Percentiles rank a stretch among this genome's conserved stretches.
These are phyloP conservation scores for Stegodyphus dumicola DNA, from an alignment of 1,140 invertebrate genomes.

Conservation along the genomic window DNA sequence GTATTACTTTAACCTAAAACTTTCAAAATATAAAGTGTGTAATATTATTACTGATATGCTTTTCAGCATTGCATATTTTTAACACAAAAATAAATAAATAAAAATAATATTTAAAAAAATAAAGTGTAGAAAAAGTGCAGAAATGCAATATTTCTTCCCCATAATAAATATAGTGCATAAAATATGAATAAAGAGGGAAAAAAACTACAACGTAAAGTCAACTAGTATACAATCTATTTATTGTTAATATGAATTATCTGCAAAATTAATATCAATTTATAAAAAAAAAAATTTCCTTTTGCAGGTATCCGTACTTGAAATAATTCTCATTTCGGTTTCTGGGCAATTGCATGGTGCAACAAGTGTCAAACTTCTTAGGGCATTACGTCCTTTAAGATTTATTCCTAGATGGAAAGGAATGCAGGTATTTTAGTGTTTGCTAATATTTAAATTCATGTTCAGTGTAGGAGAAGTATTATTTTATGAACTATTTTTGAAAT, in stretches of 20 bases:
- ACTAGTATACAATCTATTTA: neutral
- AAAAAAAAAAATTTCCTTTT: neutral
- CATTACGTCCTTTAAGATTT: conserved; percentile 18
- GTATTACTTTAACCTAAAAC: too few relatives aligned
- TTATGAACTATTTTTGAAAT: neutral
- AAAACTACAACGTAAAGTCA: too few relatives aligned
- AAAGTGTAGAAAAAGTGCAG: neutral
- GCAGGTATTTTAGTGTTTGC: neutral
- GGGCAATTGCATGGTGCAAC: neutral
- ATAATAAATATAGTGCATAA: neutral
- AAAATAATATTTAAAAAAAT: neutral
- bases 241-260: neutral
- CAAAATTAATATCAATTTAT: neutral
- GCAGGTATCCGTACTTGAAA: neutral
- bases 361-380: neutral
- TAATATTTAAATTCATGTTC: too few relatives aligned
- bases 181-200: neutral
- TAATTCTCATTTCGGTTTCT: neutral
- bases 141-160: neutral
- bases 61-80: too few relatives aligned
- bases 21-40: too few relatives aligned
- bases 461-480: neutral
- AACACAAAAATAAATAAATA: neutral
- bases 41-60: too few relatives aligned
- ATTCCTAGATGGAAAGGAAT: conserved; percentile 9